Conservation (phyloP, 30 jellyfish, hydroid and myxozoan genomes). For the Morbakka virulenta region DNA sequence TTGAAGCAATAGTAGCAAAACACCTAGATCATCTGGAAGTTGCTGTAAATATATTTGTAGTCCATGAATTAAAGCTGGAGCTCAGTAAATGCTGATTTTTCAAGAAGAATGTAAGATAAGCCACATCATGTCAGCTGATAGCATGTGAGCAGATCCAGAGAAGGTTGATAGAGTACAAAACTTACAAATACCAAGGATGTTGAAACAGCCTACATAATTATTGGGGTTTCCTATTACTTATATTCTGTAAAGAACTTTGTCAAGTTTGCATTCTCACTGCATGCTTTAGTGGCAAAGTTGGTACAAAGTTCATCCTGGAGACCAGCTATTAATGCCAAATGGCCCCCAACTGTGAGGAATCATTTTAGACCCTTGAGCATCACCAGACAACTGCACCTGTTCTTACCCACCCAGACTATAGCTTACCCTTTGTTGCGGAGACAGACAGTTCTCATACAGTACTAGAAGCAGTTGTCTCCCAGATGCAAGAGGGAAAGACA, state of each 20-base stretch:
- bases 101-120: too few relatives aligned
- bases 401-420: constrained; percentile 54
- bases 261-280: constrained; percentile 27
- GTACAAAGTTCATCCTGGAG: neutral
- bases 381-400: constrained; percentile 34
- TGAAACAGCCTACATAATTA: too few relatives aligned
- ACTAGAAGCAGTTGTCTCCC: constrained; percentile 43
- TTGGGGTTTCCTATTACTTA: too few relatives aligned
- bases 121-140: too few relatives aligned
- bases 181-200: too few relatives aligned
- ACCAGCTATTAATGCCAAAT: constrained; percentile 12
- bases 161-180: too few relatives aligned
- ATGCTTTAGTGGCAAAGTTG: constrained; percentile 42
- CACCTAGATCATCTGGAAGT: constrained; percentile 44
- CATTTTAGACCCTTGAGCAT: constrained; percentile 14
- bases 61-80: constrained; percentile 39
- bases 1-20: constrained; percentile 13
- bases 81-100: constrained; percentile 56
- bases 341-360: constrained; percentile 32
- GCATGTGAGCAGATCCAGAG: too few relatives aligned
- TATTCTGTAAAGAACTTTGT: too few relatives aligned
- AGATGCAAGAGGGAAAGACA: constrained; percentile 27
- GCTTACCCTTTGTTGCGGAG: constrained; percentile 30
- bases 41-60: constrained; percentile 42
- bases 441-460: constrained; percentile 27